Evolutionary conservation across 2,888 invertebrate species (phyloP).

Genomic region (Cataglyphis albicans): DNA sequence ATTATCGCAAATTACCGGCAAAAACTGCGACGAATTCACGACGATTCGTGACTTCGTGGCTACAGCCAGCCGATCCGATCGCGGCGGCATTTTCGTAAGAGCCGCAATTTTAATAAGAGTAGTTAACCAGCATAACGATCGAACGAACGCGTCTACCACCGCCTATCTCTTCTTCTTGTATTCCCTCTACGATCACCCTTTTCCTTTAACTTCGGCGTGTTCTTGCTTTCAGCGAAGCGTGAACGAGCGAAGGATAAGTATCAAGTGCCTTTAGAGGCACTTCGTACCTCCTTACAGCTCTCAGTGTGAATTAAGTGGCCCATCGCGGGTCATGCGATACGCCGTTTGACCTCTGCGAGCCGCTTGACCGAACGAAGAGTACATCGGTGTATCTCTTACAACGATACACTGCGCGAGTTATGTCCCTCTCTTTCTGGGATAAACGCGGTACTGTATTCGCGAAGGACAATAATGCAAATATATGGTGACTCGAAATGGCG

Average conservation of each 20-base stretch:
- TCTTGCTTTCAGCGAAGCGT: conserved; percentile 50
- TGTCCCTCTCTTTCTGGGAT: conserved; percentile 15
- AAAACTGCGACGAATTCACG: conserved; percentile 78
- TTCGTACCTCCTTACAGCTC: conserved; percentile 71
- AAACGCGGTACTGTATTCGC: conserved; percentile 1
- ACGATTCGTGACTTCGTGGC: conserved; percentile 63
- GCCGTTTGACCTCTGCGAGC: conserved; percentile 65
- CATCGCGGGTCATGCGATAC: conserved; percentile 69
- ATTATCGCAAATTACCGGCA: conserved; percentile 80
- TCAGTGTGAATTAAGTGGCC: conserved; percentile 70
- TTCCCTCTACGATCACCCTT: conserved; percentile 53
- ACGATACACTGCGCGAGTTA: conserved; percentile 35
- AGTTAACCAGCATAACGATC: conserved; percentile 68
- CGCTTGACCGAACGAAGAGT: conserved; percentile 61
- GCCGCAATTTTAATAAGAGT: conserved; percentile 65
- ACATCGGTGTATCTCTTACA: conserved; percentile 50
- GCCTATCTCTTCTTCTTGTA: conserved; percentile 46
- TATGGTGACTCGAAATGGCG: conserved; percentile 11
- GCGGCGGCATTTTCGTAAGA: conserved; percentile 60
- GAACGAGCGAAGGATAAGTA: conserved; percentile 59
- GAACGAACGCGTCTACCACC: conserved; percentile 50
- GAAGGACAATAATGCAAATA: conserved; percentile 37
- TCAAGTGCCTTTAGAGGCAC: conserved; percentile 66
- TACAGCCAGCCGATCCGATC: conserved; percentile 42
- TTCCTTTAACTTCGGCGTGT: conserved; percentile 15